phyloP scores from a whole-genome alignment of 2,888 invertebrate species.

The Tinea pellionella region DNA sequence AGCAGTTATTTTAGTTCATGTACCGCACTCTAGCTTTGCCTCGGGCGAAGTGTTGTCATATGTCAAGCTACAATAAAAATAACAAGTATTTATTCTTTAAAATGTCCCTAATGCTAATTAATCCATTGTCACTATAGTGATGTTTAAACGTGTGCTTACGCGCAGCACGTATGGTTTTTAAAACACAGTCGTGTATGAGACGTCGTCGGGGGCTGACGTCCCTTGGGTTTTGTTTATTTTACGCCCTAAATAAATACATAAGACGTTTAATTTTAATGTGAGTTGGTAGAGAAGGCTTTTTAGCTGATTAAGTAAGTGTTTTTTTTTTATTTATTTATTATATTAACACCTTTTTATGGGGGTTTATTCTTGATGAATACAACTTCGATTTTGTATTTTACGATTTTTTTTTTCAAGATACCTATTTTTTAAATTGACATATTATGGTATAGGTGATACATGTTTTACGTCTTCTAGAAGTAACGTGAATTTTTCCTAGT shows the following conservation, averaged over 20 bases:
- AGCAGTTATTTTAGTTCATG: too few species aligned
- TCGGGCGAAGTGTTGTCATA: too few species aligned
- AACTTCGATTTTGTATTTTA: neutral
- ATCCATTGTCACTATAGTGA: neutral
- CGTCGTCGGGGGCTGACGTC: slow-evolving; percentile 36
- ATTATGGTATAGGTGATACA: too few species aligned
- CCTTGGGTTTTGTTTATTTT: neutral
- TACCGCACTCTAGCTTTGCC: too few species aligned
- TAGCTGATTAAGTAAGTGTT: neutral
- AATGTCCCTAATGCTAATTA: neutral
- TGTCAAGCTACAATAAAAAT: too few species aligned
- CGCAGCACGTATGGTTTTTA: slow-evolving; percentile 17
- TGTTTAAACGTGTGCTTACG: neutral
- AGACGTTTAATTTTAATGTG: neutral
- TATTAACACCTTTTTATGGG: neutral
- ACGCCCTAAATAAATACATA: neutral
- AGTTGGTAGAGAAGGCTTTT: neutral
- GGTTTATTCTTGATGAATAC: neutral
- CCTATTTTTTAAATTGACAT: too few species aligned
- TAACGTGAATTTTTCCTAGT: too few species aligned
- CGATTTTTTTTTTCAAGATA: too few species aligned
- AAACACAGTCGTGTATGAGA: slow-evolving; percentile 37
- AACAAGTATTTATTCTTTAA: neutral
- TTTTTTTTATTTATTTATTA: neutral
- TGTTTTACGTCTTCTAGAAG: too few species aligned